Base-by-base conservation (phyloP, 1,140 invertebrate species). In the Aphidius gifuensis region DNA sequence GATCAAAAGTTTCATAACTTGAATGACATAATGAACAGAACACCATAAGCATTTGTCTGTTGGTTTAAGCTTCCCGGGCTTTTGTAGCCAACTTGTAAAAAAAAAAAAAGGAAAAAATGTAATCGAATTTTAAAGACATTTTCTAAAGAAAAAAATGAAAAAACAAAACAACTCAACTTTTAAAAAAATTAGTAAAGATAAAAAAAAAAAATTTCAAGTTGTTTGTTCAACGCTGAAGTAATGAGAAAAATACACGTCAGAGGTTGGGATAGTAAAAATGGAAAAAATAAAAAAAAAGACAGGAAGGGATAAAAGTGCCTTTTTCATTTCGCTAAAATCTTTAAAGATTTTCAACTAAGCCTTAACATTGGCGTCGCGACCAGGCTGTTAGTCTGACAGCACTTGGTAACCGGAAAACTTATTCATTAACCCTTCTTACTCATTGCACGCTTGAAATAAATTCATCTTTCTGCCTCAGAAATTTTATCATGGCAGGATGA, bases 1-100 rank as follows among this genome's bases (percentile, higher is more conserved):
- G 71, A 75, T 75, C 69, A 62, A 61, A 60, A 46, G 48, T 71
- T 73, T 57, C 66, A 57, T 63, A 64, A 72, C 72, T 74, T 59
- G 62, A 38, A 47, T 66, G 64, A 66, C 60, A 65, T 69, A 66
- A 69, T 69, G 64, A 66, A 62, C 11, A 8, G 57, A 60, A 60
- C 44, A 51, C 23, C 23, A 32, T 32, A 32, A 32, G 4, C 44
- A 42, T 32, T 53, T 59, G 58, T 59, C 58, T 50, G 23, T 53
- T 8, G 23, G 8, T 53, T 32, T 53, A 32, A 32, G 23, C 23
- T 32, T 32, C 23, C 4, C 4, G 23, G 4, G 4, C 2, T 32
- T 32, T 32, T 32, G 0, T 32, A 32, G 4, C 23, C 23, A 32
- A 32, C 23, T 32, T 3, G 2, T 3, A 2, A 1, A 32, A 32